Percentiles rank a stretch among this genome's conserved stretches.
phyloP scores from a whole-genome alignment of 2,113 vertebrate genomes.

The Lampris incognitus region DNA sequence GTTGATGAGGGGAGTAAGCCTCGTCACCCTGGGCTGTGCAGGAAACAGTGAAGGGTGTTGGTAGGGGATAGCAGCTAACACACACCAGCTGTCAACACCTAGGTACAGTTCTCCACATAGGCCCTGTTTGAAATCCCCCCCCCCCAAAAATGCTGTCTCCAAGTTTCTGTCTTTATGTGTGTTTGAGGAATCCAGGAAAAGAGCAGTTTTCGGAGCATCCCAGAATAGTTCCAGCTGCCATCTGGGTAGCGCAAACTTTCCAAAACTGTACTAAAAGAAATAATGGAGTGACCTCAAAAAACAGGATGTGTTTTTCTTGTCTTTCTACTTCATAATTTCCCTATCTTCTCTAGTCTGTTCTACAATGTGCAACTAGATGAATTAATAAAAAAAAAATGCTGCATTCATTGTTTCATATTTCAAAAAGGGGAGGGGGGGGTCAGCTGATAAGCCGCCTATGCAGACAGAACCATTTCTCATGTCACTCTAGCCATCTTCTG shows the following conservation, averaged over 20 bases:
- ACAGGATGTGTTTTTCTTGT: constrained; percentile 15
- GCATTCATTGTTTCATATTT: constrained; percentile 16
- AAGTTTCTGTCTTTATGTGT: not conserved
- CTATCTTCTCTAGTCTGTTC: not conserved
- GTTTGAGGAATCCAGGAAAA: not conserved
- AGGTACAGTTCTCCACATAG: not conserved
- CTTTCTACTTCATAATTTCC: constrained; percentile 25
- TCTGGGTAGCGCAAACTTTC: not conserved
- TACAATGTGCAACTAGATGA: not conserved
- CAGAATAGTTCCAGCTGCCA: not conserved
- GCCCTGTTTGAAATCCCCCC: not conserved
- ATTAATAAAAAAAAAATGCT: constrained; percentile 35
- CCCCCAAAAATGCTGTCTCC: not conserved
- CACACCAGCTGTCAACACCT: not conserved
- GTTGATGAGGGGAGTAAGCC: too few relatives aligned
- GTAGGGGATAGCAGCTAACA: too few relatives aligned
- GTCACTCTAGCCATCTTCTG: not conserved
- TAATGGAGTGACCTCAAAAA: constrained; percentile 20
- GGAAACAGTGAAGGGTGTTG: too few relatives aligned
- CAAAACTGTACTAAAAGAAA: constrained; percentile 1
- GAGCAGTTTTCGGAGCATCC: not conserved
- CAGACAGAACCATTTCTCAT: not conserved
- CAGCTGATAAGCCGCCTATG: constrained; percentile 29
- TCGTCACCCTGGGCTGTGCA: too few relatives aligned
- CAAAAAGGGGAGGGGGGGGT: not conserved